Evolutionary conservation across 2,113 vertebrate genomes (phyloP).

Genomic region (Nycticryphes semicollaris): DNA sequence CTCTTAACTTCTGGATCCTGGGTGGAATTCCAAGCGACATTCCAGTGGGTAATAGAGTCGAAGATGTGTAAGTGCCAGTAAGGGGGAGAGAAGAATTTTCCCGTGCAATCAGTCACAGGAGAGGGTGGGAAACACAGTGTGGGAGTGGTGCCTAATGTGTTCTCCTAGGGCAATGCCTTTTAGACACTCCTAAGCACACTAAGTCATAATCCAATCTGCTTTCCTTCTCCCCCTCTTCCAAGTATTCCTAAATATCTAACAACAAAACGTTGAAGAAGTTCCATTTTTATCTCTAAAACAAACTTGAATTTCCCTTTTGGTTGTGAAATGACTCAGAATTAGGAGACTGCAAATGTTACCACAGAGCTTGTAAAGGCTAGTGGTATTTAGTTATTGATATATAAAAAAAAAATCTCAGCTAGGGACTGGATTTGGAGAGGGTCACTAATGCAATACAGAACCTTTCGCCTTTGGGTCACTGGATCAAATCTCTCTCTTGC

Average conservation of each 20-base stretch:
- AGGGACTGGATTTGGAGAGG: not conserved
- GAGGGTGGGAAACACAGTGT: not conserved
- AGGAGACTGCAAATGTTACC: not conserved
- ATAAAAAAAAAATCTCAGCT: not conserved
- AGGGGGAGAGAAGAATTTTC: not conserved
- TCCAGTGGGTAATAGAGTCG: not conserved
- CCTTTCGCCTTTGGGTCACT: slow-evolving; percentile 27
- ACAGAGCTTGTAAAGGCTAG: not conserved
- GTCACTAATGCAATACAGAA: slow-evolving; percentile 9
- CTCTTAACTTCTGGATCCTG: not conserved
- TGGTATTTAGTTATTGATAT: not conserved
- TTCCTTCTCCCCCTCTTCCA: not conserved
- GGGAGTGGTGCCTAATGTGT: not conserved
- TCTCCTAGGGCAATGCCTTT: not conserved
- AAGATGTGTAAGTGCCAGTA: not conserved
- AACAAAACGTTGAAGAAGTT: not conserved
- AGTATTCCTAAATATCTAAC: not conserved
- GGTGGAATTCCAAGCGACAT: slow-evolving; percentile 2
- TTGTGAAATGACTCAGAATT: not conserved
- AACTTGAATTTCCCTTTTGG: not conserved
- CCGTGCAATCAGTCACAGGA: not conserved
- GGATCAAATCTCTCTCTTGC: slow-evolving; percentile 32
- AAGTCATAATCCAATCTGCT: not conserved
- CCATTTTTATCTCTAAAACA: not conserved
- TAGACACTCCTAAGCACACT: not conserved